Evolutionary conservation across 2,113 vertebrate genomes (phyloP), one percentile per base, ranked within the genome.

Genomic region (Phycodurus eques): DNA sequence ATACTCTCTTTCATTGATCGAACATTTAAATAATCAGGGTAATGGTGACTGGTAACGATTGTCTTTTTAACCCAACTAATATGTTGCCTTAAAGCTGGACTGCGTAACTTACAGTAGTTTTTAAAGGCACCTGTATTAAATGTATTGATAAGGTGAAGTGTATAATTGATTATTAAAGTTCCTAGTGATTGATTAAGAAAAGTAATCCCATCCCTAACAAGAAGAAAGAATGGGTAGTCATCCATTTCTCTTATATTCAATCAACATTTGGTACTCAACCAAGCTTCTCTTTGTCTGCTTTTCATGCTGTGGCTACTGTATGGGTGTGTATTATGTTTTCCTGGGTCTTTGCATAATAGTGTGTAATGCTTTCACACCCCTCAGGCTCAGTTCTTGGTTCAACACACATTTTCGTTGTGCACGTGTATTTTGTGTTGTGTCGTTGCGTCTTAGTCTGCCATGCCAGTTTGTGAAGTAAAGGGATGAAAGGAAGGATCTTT

Each of bases 401-500:
- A 69, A 64, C 79, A 77, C 57, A 80, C 73, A 68, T 70, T 68
- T 77, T 72, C 68, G 74, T 64, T 54, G 8, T 83, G 79, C 80
- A 76, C 77, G 74, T 70, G 53, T 68, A 43, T 81, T 71, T 27
- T 80, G 74, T 33, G 70, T 72, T 1, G 68, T 81, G 79, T 68
- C 63, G 69, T 75, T 80, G 80, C 73, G 83, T 80, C 72, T 83
- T 61, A 57, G 71, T 73, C 76, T 82, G 86, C 87, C 86, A 80
- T 80, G 91, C 85, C 83, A 81, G 68, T 87, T 88, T 89, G 77
- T 91, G 91, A 91, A 92, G 90, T 87, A 84, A 85, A 43, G 81
- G 88, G 86, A 92, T 92, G 88, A 92, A 89, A 89, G 89, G 78
- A 85, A 72, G 83, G 86, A 92, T 93, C 89, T 92, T 92, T 91